phyloP scores from a whole-genome alignment of 2,113 vertebrate species.

The Fulica atra region DNA sequence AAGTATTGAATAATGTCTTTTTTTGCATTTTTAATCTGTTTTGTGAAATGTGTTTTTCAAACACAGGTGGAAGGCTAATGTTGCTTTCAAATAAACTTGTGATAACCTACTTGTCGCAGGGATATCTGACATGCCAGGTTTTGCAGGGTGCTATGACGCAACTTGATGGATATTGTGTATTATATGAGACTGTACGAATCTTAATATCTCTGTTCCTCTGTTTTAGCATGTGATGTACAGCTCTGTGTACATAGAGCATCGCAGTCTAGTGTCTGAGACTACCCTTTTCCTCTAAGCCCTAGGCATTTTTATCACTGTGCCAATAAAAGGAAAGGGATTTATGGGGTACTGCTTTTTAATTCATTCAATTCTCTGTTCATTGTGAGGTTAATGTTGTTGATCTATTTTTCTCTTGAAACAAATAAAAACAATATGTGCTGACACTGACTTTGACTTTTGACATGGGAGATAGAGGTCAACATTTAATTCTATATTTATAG shows the following conservation, averaged over 20 bases:
- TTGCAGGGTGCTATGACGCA: not conserved
- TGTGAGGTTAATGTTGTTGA: constrained; percentile 82
- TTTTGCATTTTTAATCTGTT: not conserved
- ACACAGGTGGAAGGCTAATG: not conserved
- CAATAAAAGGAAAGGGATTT: constrained; percentile 81
- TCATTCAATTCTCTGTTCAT: constrained; percentile 85
- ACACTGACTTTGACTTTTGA: constrained; percentile 80
- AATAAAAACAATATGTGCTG: constrained; percentile 83
- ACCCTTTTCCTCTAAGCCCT: constrained; percentile 69
- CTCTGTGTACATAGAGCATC: constrained; percentile 46
- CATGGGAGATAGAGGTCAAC: constrained; percentile 77
- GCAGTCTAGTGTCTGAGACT: constrained; percentile 45
- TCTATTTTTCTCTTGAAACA: constrained; percentile 83
- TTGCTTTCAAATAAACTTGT: not conserved
- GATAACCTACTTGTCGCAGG: not conserved
- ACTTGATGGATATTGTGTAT: constrained; percentile 55
- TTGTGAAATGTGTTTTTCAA: not conserved
- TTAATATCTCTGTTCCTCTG: constrained; percentile 63
- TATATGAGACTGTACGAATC: constrained; percentile 4
- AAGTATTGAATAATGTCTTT: not conserved
- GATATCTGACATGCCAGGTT: constrained; percentile 8
- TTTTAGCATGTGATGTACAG: constrained; percentile 62
- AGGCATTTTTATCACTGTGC: constrained; percentile 80
- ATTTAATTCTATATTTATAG: constrained; percentile 83
- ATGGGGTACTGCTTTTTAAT: constrained; percentile 82